Base-by-base conservation (phyloP, 1,140 invertebrate species). In the Arctopsyche grandis region DNA sequence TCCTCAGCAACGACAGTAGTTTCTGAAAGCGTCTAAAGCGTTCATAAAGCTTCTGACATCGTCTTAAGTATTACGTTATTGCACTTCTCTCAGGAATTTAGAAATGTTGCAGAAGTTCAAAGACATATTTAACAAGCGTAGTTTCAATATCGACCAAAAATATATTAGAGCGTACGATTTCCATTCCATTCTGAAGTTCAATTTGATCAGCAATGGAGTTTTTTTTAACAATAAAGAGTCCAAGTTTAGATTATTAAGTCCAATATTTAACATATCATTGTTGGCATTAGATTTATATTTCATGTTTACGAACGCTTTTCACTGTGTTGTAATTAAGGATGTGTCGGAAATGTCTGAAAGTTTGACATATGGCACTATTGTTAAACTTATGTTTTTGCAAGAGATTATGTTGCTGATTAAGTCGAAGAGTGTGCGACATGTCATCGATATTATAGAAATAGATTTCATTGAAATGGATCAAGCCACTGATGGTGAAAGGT, bases 301-400 rank as follows among this genome's bases (percentile, higher is more conserved):
- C 48, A 71, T 78, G 79, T 10, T 10, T 0, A 5, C 78, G 0
- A 73, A 78, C 22, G 16, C 38, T 1, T 69, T 26, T 29, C 75
- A 77, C 21, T 78, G 48, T n/a, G 43, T 63, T 1, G 29, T 4
- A n/a, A 56, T 74, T 5, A 80, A 80, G 7, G 63, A 80, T 16
- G 56, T 80, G 21, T 44, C 79, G 9, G 75, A 80, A 52, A 26
- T 80, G 5, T 63, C 75, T 0, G 79, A 80, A 38, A 74, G 69
- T 14, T 12, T 80, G 16, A 26, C 69, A 9, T 75, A 66, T 48
- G 16, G 26, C 7, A 3, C 75, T 3, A 46, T 80, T 5, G 24
- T 19, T 7, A 29, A 74, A n/a, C n/a, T 80, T 7, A 16, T 69
- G 5, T 22, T 80, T 7, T 24, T 80, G 19, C 69, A 74, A 10